A percentile compares a stretch with the other conserved stretches of the same genome.
phyloP scores from a whole-genome alignment of 2,797 vertebrate genomes.

The Acridotheres tristis region DNA sequence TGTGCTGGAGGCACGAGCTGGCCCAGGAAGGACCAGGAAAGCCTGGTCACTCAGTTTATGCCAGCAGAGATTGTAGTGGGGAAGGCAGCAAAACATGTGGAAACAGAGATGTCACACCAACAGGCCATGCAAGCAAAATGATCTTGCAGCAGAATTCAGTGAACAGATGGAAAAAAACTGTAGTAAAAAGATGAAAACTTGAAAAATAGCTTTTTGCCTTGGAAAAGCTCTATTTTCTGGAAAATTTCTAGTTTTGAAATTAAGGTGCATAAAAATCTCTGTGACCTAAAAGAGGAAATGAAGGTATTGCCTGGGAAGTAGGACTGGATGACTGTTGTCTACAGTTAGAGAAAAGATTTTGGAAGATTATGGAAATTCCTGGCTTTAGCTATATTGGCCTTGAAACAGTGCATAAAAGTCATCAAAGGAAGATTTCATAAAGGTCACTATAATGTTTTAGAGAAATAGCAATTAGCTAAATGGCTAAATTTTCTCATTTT shows the following conservation, averaged over 20 bases:
- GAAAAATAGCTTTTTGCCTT: neutral
- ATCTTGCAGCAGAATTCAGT: neutral
- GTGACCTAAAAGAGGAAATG: neutral
- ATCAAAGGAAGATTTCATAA: neutral
- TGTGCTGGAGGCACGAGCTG: neutral
- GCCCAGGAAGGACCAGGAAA: fast-evolving
- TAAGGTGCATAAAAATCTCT: neutral
- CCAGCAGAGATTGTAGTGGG: neutral
- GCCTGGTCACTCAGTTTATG: neutral
- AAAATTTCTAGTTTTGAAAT: neutral
- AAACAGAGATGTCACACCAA: neutral
- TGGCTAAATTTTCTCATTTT: neutral
- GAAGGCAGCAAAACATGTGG: neutral
- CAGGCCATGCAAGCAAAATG: neutral
- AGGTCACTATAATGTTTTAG: neutral
- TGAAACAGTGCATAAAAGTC: neutral
- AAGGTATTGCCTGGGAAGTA: neutral
- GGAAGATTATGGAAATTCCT: neutral
- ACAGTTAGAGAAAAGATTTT: neutral
- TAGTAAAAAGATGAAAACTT: neutral
- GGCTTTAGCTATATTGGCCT: neutral
- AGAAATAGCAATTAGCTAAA: neutral
- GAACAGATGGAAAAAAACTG: fast-evolving
- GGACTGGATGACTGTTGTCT: neutral
- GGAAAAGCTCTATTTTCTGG: neutral